These are phyloP conservation scores for Andrena hattorfiana DNA, from an alignment of 2,888 invertebrate species.

Conservation along the genomic window DNA sequence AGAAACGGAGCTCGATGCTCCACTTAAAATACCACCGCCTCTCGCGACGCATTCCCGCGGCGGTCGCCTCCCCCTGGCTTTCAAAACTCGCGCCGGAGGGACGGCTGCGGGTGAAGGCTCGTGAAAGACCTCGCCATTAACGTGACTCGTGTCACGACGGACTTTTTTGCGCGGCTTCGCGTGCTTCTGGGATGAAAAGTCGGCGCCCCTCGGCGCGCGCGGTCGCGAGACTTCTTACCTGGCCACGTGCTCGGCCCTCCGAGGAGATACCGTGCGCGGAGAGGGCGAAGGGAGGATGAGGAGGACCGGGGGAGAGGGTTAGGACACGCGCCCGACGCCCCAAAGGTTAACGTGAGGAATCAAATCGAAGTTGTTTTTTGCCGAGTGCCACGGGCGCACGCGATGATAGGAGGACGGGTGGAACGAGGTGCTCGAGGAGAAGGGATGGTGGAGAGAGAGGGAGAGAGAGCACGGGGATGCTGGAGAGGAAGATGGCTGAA, in stretches of 20 bases:
- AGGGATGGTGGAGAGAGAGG: constrained; percentile 33
- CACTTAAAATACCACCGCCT: too few relatives aligned
- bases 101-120: constrained; percentile 6
- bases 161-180: constrained; percentile 51
- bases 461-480: constrained; percentile 30
- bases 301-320: constrained; percentile 72
- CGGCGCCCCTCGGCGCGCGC: constrained; percentile 26
- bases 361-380: constrained; percentile 83
- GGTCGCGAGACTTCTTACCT: constrained; percentile 76
- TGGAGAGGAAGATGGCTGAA: constrained; percentile 24
- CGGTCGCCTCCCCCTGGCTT: not conserved
- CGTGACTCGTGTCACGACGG: constrained; percentile 50
- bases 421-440: not conserved
- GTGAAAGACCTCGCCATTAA: constrained; percentile 46
- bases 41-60: not conserved
- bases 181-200: constrained; percentile 58
- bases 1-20: not conserved
- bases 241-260: constrained; percentile 81
- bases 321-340: constrained; percentile 81
- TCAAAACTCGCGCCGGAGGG: too few relatives aligned
- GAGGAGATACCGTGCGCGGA: constrained; percentile 34
- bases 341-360: constrained; percentile 83
- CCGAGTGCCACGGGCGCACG: constrained; percentile 38
- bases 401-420: not conserved
- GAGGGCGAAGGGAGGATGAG: constrained; percentile 38